Evolutionary conservation across 2,888 invertebrate genomes (phyloP), one percentile per base, ranked within the genome.

Genomic region (Drosophila kanekoi): DNA sequence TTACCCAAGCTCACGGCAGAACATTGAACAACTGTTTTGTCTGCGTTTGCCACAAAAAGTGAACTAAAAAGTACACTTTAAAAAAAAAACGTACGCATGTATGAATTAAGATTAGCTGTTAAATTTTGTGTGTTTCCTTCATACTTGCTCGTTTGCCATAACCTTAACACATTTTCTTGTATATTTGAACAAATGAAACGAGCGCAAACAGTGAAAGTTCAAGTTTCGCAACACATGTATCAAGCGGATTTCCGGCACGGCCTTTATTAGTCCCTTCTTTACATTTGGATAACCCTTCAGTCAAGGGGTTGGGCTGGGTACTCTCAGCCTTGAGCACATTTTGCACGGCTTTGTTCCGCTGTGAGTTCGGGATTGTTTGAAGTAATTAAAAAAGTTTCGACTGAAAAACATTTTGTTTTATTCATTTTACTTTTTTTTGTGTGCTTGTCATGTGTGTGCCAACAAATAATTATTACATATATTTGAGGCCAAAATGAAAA

Each of bases 351-450:
- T 56, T 59, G 28, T 60, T 67, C 16, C 28, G 64, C 32, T 49
- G 23, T 44, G 49, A 43, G 61, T 58, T 61, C 41, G 8, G 43
- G 58, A 61, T 59, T 76, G 72, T 76, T 76, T 76, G 52, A 61
- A 72, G 72, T 76, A 76, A 76, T 76, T 76, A 76, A 76, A 76
- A 76, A 76, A 76, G 72, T 76, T 76, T 64, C n/a, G 23, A 23
- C 16, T 20, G 53, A 53, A 59, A 38, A 28, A 35, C 33, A 54
- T 43, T 40, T 52, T 18, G 43, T 43, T 43, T 45, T 14, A 33
- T 37, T 13, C 9, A 11, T 0, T 11, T n/a, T n/a, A n/a, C n/a
- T n/a, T n/a, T n/a, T 14, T 58, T 14, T 47, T 41, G 32, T 59
- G 43, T 33, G 57, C 35, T 10, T 52, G 66, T 44, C 38, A 59